Conservation (phyloP, 2,888 invertebrate species). For the Tipula unca region DNA sequence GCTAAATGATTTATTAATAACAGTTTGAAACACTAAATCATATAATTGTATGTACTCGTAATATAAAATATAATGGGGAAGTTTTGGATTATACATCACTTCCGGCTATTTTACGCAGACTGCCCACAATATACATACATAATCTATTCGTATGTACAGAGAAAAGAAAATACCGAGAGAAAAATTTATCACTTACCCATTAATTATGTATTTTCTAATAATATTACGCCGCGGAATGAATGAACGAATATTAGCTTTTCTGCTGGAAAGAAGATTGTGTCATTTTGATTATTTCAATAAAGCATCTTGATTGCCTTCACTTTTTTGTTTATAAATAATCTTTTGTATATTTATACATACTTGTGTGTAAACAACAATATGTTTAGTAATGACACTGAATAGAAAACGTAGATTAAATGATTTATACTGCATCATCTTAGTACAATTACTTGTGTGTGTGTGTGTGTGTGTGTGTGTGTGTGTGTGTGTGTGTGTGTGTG, state of each 20-base stretch:
- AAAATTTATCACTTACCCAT: not conserved
- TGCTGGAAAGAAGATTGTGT: not conserved
- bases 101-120: not conserved
- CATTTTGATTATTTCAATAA: conserved; percentile 14
- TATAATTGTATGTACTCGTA: not conserved
- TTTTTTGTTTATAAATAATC: not conserved
- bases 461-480: no score
- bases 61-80: not conserved
- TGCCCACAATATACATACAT: not conserved
- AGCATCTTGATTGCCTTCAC: not conserved
- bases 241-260: not conserved
- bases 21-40: not conserved
- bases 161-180: not conserved
- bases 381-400: conserved; percentile 8
- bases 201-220: not conserved
- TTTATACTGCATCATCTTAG: not conserved
- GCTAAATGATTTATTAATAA: not conserved
- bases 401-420: not conserved
- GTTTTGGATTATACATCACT: conserved; percentile 4
- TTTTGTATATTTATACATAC: not conserved
- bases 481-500: not conserved
- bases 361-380: not conserved
- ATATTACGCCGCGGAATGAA: not conserved
- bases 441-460: not conserved
- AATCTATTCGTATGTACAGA: not conserved